A percentile compares a stretch with the other conserved stretches of the same genome.
phyloP scores from a whole-genome alignment of 2,797 vertebrate genomes.

The Aldrovandia affinis region DNA sequence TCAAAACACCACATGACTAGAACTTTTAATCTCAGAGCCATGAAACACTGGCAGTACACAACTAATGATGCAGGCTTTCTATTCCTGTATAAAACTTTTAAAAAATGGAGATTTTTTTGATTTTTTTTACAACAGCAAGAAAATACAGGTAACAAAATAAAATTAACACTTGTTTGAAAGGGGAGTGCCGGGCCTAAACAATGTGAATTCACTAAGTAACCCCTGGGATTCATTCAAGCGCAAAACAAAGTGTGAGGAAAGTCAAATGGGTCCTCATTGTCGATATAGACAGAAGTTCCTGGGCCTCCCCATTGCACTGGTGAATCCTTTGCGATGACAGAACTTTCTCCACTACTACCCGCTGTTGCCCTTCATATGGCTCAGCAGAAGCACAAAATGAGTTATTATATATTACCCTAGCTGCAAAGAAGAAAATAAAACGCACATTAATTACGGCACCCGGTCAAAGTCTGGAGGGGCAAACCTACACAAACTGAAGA shows the following conservation, averaged over 20 bases:
- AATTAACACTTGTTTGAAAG: no score
- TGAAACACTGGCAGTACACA: no score
- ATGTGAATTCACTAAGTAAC: no score
- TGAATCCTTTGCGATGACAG: background rate
- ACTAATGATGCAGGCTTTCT: no score
- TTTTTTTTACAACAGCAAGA: no score
- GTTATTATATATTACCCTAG: background rate
- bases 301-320: background rate
- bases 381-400: background rate
- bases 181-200: no score
- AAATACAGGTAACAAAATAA: no score
- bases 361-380: background rate
- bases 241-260: background rate
- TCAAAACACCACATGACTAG: no score
- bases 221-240: no score
- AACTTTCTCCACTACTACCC: background rate
- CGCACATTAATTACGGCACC: constrained; percentile 17
- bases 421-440: background rate
- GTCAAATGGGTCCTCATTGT: background rate
- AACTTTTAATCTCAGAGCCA: no score
- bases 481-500: background rate
- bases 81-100: no score
- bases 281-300: background rate
- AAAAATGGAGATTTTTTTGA: no score
- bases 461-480: background rate